A percentile compares a stretch with the other conserved stretches of the same genome.
These are phyloP conservation scores for Battus philenor DNA, from an alignment of 1,140 invertebrate species.

Conservation along the genomic window DNA sequence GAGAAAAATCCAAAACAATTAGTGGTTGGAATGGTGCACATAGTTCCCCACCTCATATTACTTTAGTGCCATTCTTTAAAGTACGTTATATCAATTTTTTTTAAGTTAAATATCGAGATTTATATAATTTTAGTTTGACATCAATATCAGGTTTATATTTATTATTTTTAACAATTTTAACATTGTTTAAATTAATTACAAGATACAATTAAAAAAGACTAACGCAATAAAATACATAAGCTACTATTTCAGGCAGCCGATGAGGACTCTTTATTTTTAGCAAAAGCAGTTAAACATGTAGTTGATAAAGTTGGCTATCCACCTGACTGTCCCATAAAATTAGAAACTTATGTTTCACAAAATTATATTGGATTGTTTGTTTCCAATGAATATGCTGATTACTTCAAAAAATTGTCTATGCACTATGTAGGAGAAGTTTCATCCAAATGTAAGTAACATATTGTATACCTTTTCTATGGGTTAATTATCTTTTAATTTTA, in stretches of 20 bases:
- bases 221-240: no score
- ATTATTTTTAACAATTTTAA: no score
- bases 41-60: conserved; percentile 92
- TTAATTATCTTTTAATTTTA: no score
- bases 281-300: conserved; percentile 81
- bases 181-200: no score
- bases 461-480: not conserved
- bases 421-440: conserved; percentile 87
- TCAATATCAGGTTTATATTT: no score
- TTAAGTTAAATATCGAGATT: no score
- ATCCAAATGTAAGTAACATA: conserved; percentile 79
- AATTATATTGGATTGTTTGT: conserved; percentile 94
- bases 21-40: conserved; percentile 93
- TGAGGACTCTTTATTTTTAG: conserved; percentile 81
- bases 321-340: conserved; percentile 78
- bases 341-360: conserved; percentile 88
- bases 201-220: not conserved
- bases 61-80: conserved; percentile 92
- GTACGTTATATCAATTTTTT: no score
- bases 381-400: conserved; percentile 84
- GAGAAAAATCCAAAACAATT: conserved; percentile 84
- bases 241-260: conserved; percentile 83
- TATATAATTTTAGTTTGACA: no score
- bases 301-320: conserved; percentile 80
- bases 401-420: conserved; percentile 84